Evolutionary conservation across 2,113 vertebrate species (phyloP), one percentile per base, ranked within the genome.

Genomic region (Platycercus adscitus): DNA sequence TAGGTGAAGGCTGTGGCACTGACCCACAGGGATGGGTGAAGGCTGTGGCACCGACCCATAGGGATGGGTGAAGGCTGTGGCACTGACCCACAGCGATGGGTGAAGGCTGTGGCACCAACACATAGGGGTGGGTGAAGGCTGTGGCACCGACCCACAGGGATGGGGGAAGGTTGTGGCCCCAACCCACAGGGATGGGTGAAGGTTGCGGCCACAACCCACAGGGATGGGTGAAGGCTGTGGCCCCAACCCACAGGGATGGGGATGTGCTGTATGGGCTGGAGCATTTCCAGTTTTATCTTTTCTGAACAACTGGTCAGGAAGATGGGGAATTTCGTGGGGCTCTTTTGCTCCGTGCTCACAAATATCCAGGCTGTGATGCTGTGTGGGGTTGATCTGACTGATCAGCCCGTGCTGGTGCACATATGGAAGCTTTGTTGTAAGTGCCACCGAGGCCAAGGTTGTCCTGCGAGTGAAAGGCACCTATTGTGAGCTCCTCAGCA

Each of bases 401-500:
- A 80, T 88, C 87, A 96, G 87, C 81, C 94, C 43, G 3, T 94
- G 64, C 89, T 94, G 94, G 94, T 95, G 95, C 95, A 94, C 95
- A 96, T 96, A 96, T 95, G 96, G 96, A 89, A 95, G 92, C 93
- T 96, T 96, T 96, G 91, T 96, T 93, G 0, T 5, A 79, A 88
- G 94, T 82, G 95, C 89, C 64, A 71, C 85, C 0, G 80, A 90
- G 95, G 91, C 92, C 93, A 97, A 93, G 89, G 95, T 95, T 91
- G 88, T 88, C 64, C 66, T 89, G 86, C 0, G 28, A 80, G 81
- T 94, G 95, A 97, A 97, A 96, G 92, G 88, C 92, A 91, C 96
- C 91, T 96, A 95, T 96, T 97, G 92, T 93, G 81, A 92, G 92
- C 65, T 92, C 91, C 95, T 94, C 95, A 96, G 95, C 88, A 81